Evolutionary conservation across 1,140 invertebrate species (phyloP).

Genomic region (Eufriesea mexicana): DNA sequence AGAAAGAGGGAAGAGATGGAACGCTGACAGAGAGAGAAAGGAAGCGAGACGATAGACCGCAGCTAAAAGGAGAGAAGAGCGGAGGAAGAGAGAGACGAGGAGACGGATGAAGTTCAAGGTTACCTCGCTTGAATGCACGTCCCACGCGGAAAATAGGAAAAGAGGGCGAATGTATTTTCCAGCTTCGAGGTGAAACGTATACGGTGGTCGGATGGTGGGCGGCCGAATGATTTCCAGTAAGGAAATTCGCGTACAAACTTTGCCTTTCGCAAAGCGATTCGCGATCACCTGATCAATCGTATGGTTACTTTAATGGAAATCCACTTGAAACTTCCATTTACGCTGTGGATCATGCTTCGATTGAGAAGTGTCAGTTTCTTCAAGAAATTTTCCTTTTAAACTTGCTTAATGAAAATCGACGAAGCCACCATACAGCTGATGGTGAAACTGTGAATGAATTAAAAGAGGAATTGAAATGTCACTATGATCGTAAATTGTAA

Average conservation of each 20-base stretch:
- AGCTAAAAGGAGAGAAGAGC: slow-evolving; percentile 33
- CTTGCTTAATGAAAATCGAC: not conserved
- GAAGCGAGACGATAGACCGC: slow-evolving; percentile 26
- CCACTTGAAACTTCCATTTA: too few relatives aligned
- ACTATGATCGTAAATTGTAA: too few relatives aligned
- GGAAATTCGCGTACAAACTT: not conserved
- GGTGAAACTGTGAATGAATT: not conserved
- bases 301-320: not conserved
- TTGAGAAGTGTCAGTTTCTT: not conserved
- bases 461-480: not conserved
- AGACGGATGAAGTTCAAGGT: slow-evolving; percentile 81
- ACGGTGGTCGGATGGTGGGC: slow-evolving; percentile 22
- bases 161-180: slow-evolving; percentile 72
- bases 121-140: slow-evolving; percentile 73
- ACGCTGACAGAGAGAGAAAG: not conserved
- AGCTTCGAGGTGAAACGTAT: slow-evolving; percentile 56
- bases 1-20: not conserved
- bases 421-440: not conserved
- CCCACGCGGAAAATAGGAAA: slow-evolving; percentile 77
- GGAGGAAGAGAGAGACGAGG: slow-evolving; percentile 11
- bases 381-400: not conserved
- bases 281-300: not conserved
- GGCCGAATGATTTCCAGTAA: slow-evolving; percentile 29
- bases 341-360: not conserved
- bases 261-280: not conserved